phyloP scores from a whole-genome alignment of 2,888 invertebrate species.

The Andrena fulva region DNA sequence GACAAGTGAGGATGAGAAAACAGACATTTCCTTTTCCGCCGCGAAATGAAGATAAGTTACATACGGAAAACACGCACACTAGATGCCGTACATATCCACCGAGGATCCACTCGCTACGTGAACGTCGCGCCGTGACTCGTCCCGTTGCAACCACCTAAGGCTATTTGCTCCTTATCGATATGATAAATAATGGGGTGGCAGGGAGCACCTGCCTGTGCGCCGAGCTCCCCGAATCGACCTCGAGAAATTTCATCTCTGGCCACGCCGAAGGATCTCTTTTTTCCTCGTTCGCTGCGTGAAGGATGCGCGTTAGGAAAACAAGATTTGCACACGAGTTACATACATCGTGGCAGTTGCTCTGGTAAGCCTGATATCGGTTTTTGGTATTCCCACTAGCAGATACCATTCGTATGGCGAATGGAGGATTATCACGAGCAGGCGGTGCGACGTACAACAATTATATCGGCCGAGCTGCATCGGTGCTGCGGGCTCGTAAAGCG shows the following conservation, averaged over 20 bases:
- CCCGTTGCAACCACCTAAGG: constrained; percentile 17
- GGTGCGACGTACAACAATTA: not conserved
- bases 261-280: not conserved
- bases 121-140: constrained; percentile 29
- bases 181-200: constrained; percentile 44
- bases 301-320: not conserved
- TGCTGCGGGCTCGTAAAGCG: constrained; percentile 23
- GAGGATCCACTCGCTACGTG: constrained; percentile 39
- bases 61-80: constrained; percentile 53
- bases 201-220: not conserved
- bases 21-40: constrained; percentile 75
- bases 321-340: not conserved
- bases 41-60: constrained; percentile 76
- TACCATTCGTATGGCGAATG: too few relatives aligned
- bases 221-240: not conserved
- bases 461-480: not conserved
- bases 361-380: too few relatives aligned
- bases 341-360: too few relatives aligned
- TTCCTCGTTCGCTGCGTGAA: not conserved
- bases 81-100: constrained; percentile 50
- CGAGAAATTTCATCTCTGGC: constrained; percentile 9
- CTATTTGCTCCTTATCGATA: constrained; percentile 53
- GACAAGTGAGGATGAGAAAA: constrained; percentile 76
- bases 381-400: too few relatives aligned
- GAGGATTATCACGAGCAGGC: not conserved